A percentile compares a stretch with the other conserved stretches of the same genome.
Evolutionary conservation across 2,797 vertebrate species (phyloP).

Genomic region (Margarornis squamiger): DNA sequence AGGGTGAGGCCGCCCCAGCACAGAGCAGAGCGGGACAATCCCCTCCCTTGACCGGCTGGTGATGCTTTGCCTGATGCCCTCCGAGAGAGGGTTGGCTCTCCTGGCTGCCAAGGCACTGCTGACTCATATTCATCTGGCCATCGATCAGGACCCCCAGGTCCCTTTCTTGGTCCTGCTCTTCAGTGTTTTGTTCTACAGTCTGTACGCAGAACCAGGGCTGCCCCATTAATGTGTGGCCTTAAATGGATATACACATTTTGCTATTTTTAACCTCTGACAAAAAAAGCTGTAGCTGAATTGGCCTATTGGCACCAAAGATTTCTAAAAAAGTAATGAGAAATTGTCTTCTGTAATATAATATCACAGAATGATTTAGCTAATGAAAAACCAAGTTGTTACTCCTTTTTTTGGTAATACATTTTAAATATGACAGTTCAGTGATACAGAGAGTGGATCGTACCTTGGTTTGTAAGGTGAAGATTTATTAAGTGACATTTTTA

Average conservation of each 20-base stretch:
- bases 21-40: background rate
- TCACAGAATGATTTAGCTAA: background rate
- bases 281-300: background rate
- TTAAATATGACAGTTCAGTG: background rate
- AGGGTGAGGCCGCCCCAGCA: fast-evolving
- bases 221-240: background rate
- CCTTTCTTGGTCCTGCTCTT: background rate
- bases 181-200: background rate
- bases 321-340: background rate
- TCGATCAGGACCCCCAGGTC: fast-evolving
- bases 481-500: background rate
- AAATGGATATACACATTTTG: background rate
- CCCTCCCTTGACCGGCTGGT: fast-evolving
- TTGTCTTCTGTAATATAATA: background rate
- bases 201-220: background rate
- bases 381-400: background rate
- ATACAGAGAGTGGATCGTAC: background rate
- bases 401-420: background rate
- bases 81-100: background rate
- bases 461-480: background rate
- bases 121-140: fast-evolving
- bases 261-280: background rate
- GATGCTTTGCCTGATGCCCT: background rate
- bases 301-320: background rate
- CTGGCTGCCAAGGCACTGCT: background rate